Base-by-base conservation (phyloP, 2,113 vertebrate species). In the Quiscalus mexicanus region DNA sequence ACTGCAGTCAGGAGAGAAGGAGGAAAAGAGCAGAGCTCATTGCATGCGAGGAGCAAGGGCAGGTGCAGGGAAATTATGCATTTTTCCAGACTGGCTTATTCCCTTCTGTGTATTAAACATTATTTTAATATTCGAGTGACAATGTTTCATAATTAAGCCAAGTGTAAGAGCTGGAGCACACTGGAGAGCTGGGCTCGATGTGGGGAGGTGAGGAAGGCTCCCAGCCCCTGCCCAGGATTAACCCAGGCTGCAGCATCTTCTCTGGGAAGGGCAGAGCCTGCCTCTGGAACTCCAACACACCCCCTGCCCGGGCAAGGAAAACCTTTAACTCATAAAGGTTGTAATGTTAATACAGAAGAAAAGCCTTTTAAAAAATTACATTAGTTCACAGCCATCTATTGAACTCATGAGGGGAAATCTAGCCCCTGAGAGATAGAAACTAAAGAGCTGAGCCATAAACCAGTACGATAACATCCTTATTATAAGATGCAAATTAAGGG, bases 401-500 rank as follows among this genome's bases (percentile, higher is more conserved):
- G 97, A 98, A 98, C 97, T 98, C 98, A 96, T 96, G 97, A 98
- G 98, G 97, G 97, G 97, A 97, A 98, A 98, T 98, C 97, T 97
- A 97, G 97, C 98, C 98, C 98, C 95, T 97, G 98, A 98, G 98
- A 98, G 98, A 97, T 95, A 97, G 97, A 96, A 98, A 97, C 97
- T 97, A 97, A 98, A 98, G 97, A 98, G 98, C 97, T 96, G 93
- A 97, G 97, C 97, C 90, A 98, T 98, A 98, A 98, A 98, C 98
- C 97, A 98, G 98, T 98, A 93, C 21, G 97, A 98, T 98, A 98
- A 98, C 98, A 98, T 98, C 97, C 98, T 98, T 98, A 98, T 98
- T 98, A 98, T 98, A 98, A 98, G 97, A 98, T 98, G 98, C 98
- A 98, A 98, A 98, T 98, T 97, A 98, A 98, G 97, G 97, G 97